Percentiles rank a stretch among this genome's conserved stretches.
phyloP scores from a whole-genome alignment of 2,888 invertebrate genomes.

The Sphaerophoria rueppellii region DNA sequence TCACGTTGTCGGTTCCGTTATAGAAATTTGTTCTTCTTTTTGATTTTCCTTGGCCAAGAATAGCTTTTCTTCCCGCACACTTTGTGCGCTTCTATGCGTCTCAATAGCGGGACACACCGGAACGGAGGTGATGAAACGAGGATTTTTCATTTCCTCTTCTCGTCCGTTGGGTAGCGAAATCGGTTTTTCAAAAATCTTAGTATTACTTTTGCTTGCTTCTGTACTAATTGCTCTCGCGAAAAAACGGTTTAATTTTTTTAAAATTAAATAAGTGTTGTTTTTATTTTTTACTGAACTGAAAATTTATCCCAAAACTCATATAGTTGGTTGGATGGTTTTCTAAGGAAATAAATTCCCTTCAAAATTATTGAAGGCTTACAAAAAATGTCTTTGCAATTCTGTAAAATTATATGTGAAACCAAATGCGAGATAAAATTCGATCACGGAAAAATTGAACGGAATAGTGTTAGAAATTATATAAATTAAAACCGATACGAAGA shows the following conservation, averaged over 20 bases:
- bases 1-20: constrained; percentile 23
- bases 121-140: constrained; percentile 30
- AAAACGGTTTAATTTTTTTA: constrained; percentile 6
- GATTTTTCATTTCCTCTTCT: constrained; percentile 46
- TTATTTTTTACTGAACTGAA: background rate
- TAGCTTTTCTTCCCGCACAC: constrained; percentile 55
- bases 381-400: constrained; percentile 50
- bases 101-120: background rate
- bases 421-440: constrained; percentile 44
- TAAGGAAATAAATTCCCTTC: constrained; percentile 18
- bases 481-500: background rate
- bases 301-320: too few relatives aligned
- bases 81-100: background rate
- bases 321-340: background rate
- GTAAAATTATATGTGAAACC: constrained; percentile 41
- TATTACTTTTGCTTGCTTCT: constrained; percentile 69
- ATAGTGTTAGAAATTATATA: constrained; percentile 24
- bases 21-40: constrained; percentile 43
- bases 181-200: constrained; percentile 54
- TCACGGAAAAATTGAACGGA: constrained; percentile 54
- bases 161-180: constrained; percentile 34
- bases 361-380: background rate
- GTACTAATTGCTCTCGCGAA: constrained; percentile 71
- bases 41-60: constrained; percentile 69
- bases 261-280: constrained; percentile 1